These are phyloP conservation scores for Laupala kohalensis DNA, from an alignment of 1,140 invertebrate genomes.

Conservation along the genomic window DNA sequence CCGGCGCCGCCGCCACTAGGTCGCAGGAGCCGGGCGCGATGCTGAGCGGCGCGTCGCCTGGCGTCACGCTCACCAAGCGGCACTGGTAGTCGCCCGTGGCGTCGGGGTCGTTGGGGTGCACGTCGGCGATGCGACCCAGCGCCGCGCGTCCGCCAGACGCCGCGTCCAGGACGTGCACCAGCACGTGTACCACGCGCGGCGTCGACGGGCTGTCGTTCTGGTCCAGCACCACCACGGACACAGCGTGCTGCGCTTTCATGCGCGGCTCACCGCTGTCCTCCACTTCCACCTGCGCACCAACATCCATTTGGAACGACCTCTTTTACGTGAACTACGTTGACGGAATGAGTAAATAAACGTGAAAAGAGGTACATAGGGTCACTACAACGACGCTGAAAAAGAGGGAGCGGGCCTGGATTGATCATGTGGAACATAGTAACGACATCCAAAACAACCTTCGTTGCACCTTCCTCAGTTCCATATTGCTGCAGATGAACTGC, in stretches of 20 bases:
- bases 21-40: slow-evolving; percentile 64
- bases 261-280: slow-evolving; percentile 76
- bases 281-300: slow-evolving; percentile 58
- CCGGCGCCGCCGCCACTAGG: slow-evolving; percentile 50
- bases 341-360: too few relatives aligned
- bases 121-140: slow-evolving; percentile 71
- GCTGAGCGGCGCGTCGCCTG: slow-evolving; percentile 44
- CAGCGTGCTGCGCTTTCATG: slow-evolving; percentile 61
- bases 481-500: too few relatives aligned
- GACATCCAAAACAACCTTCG: too few relatives aligned
- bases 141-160: slow-evolving; percentile 59
- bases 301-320: too few relatives aligned
- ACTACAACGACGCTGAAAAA: too few relatives aligned
- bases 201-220: slow-evolving; percentile 85
- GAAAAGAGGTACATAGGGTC: too few relatives aligned
- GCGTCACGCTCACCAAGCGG: slow-evolving; percentile 47
- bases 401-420: too few relatives aligned
- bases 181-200: slow-evolving; percentile 63
- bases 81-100: slow-evolving; percentile 77
- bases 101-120: slow-evolving; percentile 83
- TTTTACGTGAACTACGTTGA: too few relatives aligned
- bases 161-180: slow-evolving; percentile 65
- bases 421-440: too few relatives aligned
- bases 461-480: too few relatives aligned
- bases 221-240: slow-evolving; percentile 68